These are phyloP conservation scores for Hofmannophila pseudospretella DNA, from an alignment of 2,888 invertebrate species.

Conservation along the genomic window DNA sequence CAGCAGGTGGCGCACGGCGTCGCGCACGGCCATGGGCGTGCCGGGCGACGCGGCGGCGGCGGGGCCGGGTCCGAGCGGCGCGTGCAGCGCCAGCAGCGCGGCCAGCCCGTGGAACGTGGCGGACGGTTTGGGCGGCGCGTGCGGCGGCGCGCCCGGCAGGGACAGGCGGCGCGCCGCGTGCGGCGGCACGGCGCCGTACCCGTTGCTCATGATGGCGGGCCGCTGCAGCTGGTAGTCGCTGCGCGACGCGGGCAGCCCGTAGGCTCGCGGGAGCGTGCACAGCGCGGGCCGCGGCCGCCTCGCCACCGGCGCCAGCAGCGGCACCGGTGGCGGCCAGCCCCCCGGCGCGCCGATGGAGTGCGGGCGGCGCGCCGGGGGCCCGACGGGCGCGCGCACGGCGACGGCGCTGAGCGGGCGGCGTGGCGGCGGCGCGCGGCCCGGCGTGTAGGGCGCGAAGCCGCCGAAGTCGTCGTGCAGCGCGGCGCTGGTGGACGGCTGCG, in stretches of 20 bases:
- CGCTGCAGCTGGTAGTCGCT: conserved; percentile 80
- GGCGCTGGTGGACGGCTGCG: conserved; percentile 15
- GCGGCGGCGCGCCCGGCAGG: conserved; percentile 71
- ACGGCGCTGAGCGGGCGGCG: conserved; percentile 28
- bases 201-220: conserved; percentile 72
- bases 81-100: conserved; percentile 17
- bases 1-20: conserved; percentile 83
- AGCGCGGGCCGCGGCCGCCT: conserved; percentile 68
- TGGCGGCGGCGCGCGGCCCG: conserved; percentile 59
- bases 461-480: conserved; percentile 51
- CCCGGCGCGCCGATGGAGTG: conserved; percentile 79
- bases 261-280: conserved; percentile 63
- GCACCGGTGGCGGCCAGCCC: conserved; percentile 60
- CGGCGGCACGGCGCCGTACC: conserved; percentile 70
- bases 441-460: conserved; percentile 76
- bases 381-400: too few relatives aligned
- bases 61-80: neutral
- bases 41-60: conserved; percentile 37
- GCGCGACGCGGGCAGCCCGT: conserved; percentile 77
- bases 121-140: conserved; percentile 75
- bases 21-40: conserved; percentile 81
- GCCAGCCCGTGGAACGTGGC: conserved; percentile 80
- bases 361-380: conserved; percentile 62
- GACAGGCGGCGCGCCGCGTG: conserved; percentile 73
- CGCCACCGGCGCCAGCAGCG: conserved; percentile 75